Conservation (phyloP, 2,797 vertebrate species). For the Ibycter americanus region DNA sequence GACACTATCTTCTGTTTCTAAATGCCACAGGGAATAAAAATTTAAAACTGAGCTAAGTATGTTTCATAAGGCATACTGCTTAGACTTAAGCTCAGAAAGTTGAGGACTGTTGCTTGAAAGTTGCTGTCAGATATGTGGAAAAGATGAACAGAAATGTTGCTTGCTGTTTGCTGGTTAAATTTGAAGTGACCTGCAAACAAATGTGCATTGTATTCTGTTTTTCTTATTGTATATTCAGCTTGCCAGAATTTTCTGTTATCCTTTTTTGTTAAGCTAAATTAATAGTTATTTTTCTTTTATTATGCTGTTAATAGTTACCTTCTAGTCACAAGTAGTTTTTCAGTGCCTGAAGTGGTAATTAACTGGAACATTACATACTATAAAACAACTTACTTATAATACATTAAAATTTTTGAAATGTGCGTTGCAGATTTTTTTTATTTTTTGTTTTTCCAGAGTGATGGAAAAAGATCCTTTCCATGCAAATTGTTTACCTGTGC, state of each 20-base stretch:
- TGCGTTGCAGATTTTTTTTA: neutral
- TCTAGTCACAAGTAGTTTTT: neutral
- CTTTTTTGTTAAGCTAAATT: neutral
- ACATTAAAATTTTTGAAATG: neutral
- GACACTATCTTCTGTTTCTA: neutral
- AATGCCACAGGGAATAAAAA: neutral
- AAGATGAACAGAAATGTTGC: neutral
- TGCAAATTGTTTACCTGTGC: conserved; percentile 97
- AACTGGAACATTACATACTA: neutral
- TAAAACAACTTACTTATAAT: neutral
- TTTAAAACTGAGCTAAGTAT: neutral
- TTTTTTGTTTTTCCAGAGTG: conserved; percentile 82
- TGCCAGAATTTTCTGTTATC: neutral
- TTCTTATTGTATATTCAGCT: neutral
- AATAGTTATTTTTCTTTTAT: neutral
- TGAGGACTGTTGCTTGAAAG: neutral
- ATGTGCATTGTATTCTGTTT: neutral
- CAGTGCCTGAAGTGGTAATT: neutral
- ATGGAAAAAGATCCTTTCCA: conserved; percentile 99
- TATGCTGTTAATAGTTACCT: neutral
- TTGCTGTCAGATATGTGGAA: neutral
- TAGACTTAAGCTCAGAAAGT: neutral
- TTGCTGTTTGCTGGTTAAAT: neutral
- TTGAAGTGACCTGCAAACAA: neutral
- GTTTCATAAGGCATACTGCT: neutral